Evolutionary conservation across 2,797 vertebrate genomes (phyloP), one percentile per base, ranked within the genome.

Genomic region (Notoglanidium macrostoma): DNA sequence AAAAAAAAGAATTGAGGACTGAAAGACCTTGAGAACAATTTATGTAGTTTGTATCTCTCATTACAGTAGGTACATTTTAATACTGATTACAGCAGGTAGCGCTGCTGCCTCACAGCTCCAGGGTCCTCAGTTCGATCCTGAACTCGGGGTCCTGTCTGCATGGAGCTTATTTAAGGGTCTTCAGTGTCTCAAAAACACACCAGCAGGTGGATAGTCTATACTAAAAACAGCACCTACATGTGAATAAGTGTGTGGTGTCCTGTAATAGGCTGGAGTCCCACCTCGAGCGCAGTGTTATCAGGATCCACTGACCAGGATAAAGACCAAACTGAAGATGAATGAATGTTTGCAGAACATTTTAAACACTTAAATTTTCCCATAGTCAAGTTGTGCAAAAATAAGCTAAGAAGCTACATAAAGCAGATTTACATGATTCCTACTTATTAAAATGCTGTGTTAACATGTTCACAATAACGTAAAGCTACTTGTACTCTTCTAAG

Each of bases 1-100:
- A 86, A 88, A 88, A 91, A 89, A 87, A 51, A 67, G 90, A 49
- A 87, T 89, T 72, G 82, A 70, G 87, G 87, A 77, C 73, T 86
- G 77, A 77, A 44, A 89, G 54, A 72, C 29, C 49, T 32, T 65
- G 23, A 74, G 8, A 59, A 17, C 44, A 78, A 78, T n/a, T 17
- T n/a, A 6, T n/a, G 26, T 19, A 74, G 55, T 29, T 76, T 32
- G 49, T 35, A 68, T 29, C 32, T 21, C 5, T 1, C 21, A 59
- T n/a, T 26, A 79, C 55, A 5, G 12, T 49, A 46, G 21, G 76
- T 11, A 14, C 9, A 40, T 6, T 40, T 21, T 46, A 44, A 46
- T n/a, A 63, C 4, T 51, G 61, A 67, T 82, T 65, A n/a, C 5
- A 29, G 51, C 5, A 5, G 3, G 29, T 23, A 35, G 17, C 2